These are phyloP conservation scores for Brachyalestes nurse DNA, from an alignment of 2,797 vertebrate species.

Conservation along the genomic window DNA sequence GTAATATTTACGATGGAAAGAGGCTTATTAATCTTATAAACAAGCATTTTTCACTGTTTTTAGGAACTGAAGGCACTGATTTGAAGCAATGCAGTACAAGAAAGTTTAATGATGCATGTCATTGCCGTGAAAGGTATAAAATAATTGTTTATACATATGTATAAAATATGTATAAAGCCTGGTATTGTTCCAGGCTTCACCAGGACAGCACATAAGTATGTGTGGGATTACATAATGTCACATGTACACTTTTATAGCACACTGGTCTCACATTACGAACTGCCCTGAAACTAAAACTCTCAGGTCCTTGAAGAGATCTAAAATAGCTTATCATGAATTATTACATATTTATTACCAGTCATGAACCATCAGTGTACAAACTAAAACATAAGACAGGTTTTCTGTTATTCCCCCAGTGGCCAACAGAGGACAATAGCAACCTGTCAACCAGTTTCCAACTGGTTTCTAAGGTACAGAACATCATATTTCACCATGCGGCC, in stretches of 20 bases:
- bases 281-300: not conserved
- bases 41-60: not conserved
- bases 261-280: not conserved
- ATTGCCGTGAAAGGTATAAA: not conserved
- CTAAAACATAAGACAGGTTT: not conserved
- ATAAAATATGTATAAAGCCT: not conserved
- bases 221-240: not conserved
- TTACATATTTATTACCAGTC: not conserved
- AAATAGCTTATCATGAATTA: not conserved
- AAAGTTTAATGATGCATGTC: not conserved
- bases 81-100: not conserved
- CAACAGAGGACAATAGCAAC: not conserved
- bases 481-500: not conserved
- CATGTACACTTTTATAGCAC: slow-evolving; percentile 4
- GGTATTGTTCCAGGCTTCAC: not conserved
- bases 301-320: slow-evolving; percentile 13
- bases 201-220: not conserved
- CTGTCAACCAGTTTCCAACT: not conserved
- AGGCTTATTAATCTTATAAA: not conserved
- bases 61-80: not conserved
- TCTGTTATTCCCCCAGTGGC: not conserved
- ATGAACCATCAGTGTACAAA: not conserved
- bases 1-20: too few species aligned
- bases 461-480: slow-evolving; percentile 1
- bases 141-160: not conserved